Evolutionary conservation across 2,113 vertebrate genomes (phyloP).

Genomic region (Hystrix brachyura): DNA sequence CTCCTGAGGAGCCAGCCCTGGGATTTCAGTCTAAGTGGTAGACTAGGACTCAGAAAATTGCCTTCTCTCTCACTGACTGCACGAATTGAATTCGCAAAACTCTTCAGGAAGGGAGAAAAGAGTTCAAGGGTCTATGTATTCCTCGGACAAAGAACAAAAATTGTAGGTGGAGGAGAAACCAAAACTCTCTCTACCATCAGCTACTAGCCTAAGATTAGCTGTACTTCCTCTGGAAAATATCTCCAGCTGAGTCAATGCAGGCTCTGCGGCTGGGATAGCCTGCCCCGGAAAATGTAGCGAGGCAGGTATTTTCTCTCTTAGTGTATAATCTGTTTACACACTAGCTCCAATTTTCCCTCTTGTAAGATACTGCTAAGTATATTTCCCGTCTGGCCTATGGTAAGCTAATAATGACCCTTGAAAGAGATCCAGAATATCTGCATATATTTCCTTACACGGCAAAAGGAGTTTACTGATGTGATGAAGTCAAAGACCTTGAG

Average conservation of each 20-base stretch:
- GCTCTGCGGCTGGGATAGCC: background rate
- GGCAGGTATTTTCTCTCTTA: background rate
- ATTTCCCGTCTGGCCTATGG: background rate
- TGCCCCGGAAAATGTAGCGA: background rate
- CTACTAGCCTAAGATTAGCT: background rate
- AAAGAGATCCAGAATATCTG: background rate
- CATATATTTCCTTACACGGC: background rate
- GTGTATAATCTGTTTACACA: background rate
- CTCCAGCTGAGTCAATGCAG: background rate
- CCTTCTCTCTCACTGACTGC: background rate
- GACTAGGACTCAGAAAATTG: background rate
- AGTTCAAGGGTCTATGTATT: background rate
- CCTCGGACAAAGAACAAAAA: background rate
- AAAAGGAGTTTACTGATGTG: background rate
- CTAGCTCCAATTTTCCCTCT: background rate
- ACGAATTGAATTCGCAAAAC: background rate
- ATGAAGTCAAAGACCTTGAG: background rate
- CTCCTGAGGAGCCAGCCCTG: background rate
- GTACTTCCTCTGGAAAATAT: background rate
- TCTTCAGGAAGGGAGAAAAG: background rate
- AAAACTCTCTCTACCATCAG: background rate
- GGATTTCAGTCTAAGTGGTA: background rate
- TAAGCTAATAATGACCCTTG: background rate
- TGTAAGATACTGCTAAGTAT: background rate
- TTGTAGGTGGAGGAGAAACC: accelerated